A percentile compares a stretch with the other conserved stretches of the same genome.
Conservation (phyloP, 2,888 invertebrate genomes). For the Campoplex capitator region DNA sequence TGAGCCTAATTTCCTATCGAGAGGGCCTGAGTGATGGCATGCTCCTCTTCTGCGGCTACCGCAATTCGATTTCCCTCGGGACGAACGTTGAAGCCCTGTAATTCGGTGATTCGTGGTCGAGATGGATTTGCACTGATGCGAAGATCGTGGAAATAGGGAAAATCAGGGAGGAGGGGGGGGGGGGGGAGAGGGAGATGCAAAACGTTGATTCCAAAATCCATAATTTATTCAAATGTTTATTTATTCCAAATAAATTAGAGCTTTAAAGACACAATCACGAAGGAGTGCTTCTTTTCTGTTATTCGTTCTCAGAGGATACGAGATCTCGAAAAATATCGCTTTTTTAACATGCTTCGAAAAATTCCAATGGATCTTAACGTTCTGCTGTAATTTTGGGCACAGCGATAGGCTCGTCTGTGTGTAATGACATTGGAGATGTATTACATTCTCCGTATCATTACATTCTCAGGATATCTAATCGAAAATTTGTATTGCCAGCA, state of each 20-base stretch:
- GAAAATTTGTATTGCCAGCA: not conserved
- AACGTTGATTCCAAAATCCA: not conserved
- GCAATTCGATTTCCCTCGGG: slow-evolving; percentile 56
- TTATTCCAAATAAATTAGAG: not conserved
- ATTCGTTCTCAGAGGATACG: not conserved
- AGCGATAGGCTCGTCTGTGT: not conserved
- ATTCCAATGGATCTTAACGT: not conserved
- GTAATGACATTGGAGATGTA: not conserved
- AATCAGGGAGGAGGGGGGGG: not conserved
- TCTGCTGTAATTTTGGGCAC: not conserved
- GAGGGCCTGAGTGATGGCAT: slow-evolving; percentile 6
- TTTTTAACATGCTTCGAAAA: not conserved
- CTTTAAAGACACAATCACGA: not conserved
- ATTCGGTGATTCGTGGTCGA: slow-evolving; percentile 55
- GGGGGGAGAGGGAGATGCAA: too few relatives aligned
- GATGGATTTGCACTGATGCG: slow-evolving; percentile 7
- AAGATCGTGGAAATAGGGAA: not conserved
- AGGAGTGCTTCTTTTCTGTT: not conserved
- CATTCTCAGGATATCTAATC: not conserved
- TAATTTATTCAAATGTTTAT: not conserved
- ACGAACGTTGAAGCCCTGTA: slow-evolving; percentile 44
- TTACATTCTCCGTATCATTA: not conserved
- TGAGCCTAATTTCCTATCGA: slow-evolving; percentile 61
- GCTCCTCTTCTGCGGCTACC: slow-evolving; percentile 30
- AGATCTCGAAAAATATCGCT: not conserved